Conservation (phyloP, 2,888 invertebrate genomes). For the Chaetogeoica ovagalla region DNA sequence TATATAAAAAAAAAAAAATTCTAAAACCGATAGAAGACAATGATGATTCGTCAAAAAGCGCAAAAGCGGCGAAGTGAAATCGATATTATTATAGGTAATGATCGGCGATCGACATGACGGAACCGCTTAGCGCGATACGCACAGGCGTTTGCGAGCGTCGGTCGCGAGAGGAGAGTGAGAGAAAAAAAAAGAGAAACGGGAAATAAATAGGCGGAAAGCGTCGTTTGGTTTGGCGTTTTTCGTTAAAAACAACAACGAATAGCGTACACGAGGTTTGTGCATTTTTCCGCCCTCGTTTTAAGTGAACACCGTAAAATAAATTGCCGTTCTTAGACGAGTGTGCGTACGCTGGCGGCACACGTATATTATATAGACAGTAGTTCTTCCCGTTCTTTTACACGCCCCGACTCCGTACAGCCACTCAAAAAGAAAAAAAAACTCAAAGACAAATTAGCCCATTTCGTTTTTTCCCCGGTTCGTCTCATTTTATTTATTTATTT, state of each 20-base stretch:
- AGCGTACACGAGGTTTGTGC: background rate
- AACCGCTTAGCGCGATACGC: no score
- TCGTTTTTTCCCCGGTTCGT: background rate
- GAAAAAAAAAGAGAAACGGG: background rate
- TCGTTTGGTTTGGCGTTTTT: conserved; percentile 5
- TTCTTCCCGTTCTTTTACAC: background rate
- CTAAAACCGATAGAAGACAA: no score
- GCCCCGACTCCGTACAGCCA: background rate
- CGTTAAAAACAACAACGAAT: conserved; percentile 18
- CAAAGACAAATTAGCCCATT: conserved; percentile 21
- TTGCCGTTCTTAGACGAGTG: background rate
- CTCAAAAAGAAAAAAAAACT: background rate
- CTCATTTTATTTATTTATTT: background rate
- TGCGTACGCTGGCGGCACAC: background rate
- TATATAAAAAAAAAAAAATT: no score
- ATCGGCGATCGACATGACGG: no score
- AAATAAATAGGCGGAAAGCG: background rate
- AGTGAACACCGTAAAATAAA: conserved; percentile 15
- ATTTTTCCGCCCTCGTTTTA: conserved; percentile 8
- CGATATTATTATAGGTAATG: no score
- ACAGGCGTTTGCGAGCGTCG: background rate
- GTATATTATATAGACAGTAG: conserved; percentile 16
- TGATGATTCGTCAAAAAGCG: no score
- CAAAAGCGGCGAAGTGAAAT: no score
- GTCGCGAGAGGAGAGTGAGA: background rate